Base-by-base conservation (phyloP, 2,888 invertebrate genomes). In the Sinohyriopsis cumingii region DNA sequence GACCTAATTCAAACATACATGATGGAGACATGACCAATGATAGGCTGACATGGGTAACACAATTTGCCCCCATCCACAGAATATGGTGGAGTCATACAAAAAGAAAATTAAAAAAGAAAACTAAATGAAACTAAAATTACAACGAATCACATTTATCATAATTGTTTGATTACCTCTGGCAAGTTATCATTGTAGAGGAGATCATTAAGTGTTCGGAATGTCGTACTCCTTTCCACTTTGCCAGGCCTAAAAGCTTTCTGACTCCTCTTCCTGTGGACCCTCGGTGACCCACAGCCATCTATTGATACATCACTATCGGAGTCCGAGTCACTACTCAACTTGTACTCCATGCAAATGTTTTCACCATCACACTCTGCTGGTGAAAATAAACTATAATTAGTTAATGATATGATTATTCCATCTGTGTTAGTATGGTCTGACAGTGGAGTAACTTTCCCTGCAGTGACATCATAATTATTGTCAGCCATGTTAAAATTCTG, bases 281-380 rank as follows among this genome's bases (percentile, higher is more conserved):
- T 91, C 0, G 96, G 96, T 4, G 96, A 96, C 0, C 95, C 94
- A 80, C 95, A 94, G 78, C 95, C 92, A 71, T 94, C 94, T 65
- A 94, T 93, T 63, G 92, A 91, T 67, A 94, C 93, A 72, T 93
- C 93, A 74, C 93, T 93, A 1, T 94, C 94, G 18, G 93, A 93
- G 81, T 94, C 94, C 12, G 76, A 72, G 9, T 79, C 78, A 54
- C 71, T 72, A 12, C 45, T 45, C 45, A 45, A 45, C 15, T 12
- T 45, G 45, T 45, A 45, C 15, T 72, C 76, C 55, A 72, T 70
- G 65, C 71, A 72, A 28, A 33, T 62, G 53, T 67, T 60, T 24
- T 55, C 60, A 20, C 69, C 69, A 54, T 67, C 63, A n/a, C 69
- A 71, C 33, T 71, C 77, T 57, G 56, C 66, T 65, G 62, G 55